Evolutionary conservation across 2,888 invertebrate genomes (phyloP).

Genomic region (Parnassius mnemosyne): DNA sequence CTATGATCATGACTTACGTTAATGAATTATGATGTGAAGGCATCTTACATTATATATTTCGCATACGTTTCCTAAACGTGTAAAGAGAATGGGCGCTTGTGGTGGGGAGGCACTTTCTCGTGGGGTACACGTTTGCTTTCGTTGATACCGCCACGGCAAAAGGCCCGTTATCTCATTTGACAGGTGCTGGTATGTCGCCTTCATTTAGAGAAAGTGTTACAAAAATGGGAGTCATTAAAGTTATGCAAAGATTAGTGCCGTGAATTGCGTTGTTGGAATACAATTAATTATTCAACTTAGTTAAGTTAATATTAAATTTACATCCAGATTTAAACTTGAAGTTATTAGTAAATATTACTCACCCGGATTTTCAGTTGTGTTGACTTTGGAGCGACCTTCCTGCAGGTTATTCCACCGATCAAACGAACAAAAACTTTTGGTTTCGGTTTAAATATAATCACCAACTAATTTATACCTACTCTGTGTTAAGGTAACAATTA

Average conservation of each 20-base stretch:
- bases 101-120: conserved; percentile 70
- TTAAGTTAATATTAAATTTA: not conserved
- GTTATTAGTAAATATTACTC: conserved; percentile 51
- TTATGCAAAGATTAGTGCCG: conserved; percentile 49
- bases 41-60: conserved; percentile 35
- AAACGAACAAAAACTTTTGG: conserved; percentile 61
- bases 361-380: conserved; percentile 49
- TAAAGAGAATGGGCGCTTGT: conserved; percentile 62
- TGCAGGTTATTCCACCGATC: conserved; percentile 67
- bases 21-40: conserved; percentile 13
- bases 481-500: conserved; percentile 38
- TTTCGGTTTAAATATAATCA: conserved; percentile 29
- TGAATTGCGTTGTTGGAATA: conserved; percentile 18
- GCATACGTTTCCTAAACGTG: conserved; percentile 71
- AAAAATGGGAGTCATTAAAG: conserved; percentile 56
- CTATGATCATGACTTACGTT: not conserved
- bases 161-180: conserved; percentile 75
- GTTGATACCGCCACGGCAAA: conserved; percentile 51
- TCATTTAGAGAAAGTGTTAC: conserved; percentile 72
- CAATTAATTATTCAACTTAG: conserved; percentile 1
- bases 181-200: conserved; percentile 66
- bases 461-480: conserved; percentile 16
- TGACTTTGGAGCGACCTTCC: conserved; percentile 73
- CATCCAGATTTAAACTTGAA: conserved; percentile 15
- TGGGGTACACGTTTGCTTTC: conserved; percentile 74